These are phyloP conservation scores for Rapana venosa DNA, from an alignment of 2,888 invertebrate genomes.

Conservation along the genomic window DNA sequence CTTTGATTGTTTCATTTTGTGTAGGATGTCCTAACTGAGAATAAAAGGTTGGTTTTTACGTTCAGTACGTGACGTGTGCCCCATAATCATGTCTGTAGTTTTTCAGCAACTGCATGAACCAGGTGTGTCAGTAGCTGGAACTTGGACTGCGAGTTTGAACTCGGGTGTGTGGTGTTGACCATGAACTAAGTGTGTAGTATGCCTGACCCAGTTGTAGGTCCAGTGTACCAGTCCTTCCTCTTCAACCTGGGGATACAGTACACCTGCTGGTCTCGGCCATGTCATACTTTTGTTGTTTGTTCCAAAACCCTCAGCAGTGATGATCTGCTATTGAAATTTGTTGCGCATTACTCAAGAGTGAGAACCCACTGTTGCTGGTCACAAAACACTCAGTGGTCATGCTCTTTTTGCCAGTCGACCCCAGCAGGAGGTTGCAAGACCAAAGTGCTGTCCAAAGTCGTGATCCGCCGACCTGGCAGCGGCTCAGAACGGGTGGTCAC, in stretches of 20 bases:
- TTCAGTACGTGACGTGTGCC: background rate
- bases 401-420: conserved; percentile 1
- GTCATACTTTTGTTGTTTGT: background rate
- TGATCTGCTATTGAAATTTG: too few relatives aligned
- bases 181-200: background rate
- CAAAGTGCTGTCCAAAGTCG: conserved; percentile 33
- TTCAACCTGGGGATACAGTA: background rate
- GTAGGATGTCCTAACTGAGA: background rate
- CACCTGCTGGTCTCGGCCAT: background rate
- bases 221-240: background rate
- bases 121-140: background rate
- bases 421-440: background rate
- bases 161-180: background rate
- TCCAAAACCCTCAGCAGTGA: background rate
- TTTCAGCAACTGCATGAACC: background rate
- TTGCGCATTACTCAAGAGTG: too few relatives aligned
- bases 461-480: conserved; percentile 21
- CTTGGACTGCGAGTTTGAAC: background rate
- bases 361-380: too few relatives aligned
- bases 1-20: background rate
- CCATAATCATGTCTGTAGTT: background rate
- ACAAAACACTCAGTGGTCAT: background rate
- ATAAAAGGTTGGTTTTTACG: background rate
- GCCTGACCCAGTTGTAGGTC: background rate
- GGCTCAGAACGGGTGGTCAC: conserved; percentile 20